phyloP scores from a whole-genome alignment of 1,140 invertebrate genomes.

The Choristoneura fumiferana region DNA sequence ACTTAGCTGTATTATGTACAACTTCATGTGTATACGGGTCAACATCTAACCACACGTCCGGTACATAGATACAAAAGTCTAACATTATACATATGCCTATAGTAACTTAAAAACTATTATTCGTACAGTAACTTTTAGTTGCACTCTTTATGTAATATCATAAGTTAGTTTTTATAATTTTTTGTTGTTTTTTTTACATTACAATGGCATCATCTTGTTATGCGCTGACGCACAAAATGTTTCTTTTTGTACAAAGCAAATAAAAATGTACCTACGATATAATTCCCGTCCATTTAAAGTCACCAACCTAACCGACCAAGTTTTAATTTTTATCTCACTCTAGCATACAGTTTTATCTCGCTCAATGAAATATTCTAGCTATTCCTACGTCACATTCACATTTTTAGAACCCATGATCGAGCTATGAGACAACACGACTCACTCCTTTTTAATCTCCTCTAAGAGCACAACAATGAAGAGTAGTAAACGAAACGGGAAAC shows the following conservation, averaged over 20 bases:
- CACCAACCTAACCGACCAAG: no score
- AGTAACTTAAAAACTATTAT: constrained; percentile 8
- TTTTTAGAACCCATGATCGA: no score
- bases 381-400: no score
- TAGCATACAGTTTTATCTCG: no score
- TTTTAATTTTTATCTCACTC: no score
- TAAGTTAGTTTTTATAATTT: constrained; percentile 27
- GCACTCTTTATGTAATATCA: constrained; percentile 35
- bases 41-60: constrained; percentile 25
- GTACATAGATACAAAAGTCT: constrained; percentile 36
- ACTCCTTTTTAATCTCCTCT: no score
- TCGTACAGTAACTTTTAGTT: constrained; percentile 26
- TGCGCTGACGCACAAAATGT: constrained; percentile 6
- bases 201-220: constrained; percentile 13
- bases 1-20: constrained; percentile 43
- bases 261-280: not conserved
- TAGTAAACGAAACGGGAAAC: no score
- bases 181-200: constrained; percentile 28
- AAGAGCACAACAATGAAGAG: no score
- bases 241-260: constrained; percentile 9
- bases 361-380: no score
- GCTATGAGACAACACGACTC: no score
- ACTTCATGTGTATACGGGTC: constrained; percentile 32
- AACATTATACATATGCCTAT: constrained; percentile 14
- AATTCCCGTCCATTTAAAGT: no score